Conservation (phyloP, 2,113 vertebrate genomes). For the Shinisaurus crocodilurus region DNA sequence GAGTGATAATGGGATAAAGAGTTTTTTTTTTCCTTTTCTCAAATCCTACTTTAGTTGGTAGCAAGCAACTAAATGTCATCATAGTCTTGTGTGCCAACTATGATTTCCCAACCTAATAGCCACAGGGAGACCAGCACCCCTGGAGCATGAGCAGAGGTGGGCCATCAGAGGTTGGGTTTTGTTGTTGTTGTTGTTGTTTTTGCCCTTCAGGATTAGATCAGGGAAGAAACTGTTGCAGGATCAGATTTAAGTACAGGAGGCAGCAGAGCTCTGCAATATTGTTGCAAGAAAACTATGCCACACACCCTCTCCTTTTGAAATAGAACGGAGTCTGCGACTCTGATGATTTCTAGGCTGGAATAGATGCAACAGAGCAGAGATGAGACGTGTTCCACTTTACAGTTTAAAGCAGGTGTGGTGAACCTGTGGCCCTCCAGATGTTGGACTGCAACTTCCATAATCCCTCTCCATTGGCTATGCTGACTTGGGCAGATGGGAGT, state of each 20-base stretch:
- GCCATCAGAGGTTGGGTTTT: background rate
- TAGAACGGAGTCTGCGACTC: background rate
- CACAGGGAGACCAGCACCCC: background rate
- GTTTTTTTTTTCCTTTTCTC: too few species aligned
- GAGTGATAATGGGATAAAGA: constrained; percentile 6
- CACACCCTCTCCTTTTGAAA: background rate
- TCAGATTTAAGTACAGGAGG: background rate
- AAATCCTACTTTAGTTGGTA: background rate
- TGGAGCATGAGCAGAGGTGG: background rate
- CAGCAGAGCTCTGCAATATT: background rate
- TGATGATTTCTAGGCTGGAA: background rate
- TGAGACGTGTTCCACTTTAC: background rate
- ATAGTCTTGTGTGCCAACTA: background rate
- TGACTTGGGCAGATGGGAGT: too few species aligned
- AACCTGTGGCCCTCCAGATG: too few species aligned
- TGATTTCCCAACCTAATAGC: background rate
- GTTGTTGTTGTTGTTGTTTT: too few species aligned
- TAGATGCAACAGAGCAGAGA: background rate
- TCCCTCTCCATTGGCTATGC: too few species aligned
- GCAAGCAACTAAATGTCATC: background rate
- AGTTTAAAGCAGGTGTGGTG: too few species aligned
- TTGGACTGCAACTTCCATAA: too few species aligned
- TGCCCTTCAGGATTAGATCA: background rate
- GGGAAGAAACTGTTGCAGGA: background rate
- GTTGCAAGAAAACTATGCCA: too few species aligned